Conservation (phyloP, 2,113 vertebrate genomes). For the Menura novaehollandiae region DNA sequence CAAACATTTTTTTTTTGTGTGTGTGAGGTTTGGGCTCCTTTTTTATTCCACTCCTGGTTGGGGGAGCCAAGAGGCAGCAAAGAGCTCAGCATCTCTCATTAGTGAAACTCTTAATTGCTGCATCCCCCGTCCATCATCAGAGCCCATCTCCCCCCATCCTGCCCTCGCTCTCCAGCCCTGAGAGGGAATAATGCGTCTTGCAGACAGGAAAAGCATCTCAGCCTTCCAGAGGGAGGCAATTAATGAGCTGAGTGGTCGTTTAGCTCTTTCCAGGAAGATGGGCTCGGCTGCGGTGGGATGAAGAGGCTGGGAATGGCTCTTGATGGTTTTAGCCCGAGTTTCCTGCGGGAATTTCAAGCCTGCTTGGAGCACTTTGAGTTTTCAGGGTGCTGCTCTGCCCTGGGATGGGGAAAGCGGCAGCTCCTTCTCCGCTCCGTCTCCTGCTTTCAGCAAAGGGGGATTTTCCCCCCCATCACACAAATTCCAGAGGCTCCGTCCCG, state of each 20-base stretch:
- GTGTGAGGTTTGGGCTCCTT: not conserved
- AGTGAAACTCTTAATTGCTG: not conserved
- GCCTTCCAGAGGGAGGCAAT: not conserved
- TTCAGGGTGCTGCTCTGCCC: not conserved
- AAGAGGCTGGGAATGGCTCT: not conserved
- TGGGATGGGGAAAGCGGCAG: fast-evolving
- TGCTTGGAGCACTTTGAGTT: fast-evolving
- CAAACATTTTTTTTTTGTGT: not conserved
- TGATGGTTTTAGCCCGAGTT: not conserved
- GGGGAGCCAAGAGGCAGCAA: not conserved
- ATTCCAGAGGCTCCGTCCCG: fast-evolving
- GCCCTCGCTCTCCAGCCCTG: not conserved
- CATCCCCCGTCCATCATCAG: not conserved
- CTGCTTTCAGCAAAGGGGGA: not conserved
- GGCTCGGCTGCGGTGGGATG: fast-evolving
- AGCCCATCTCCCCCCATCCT: not conserved
- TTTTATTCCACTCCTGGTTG: fast-evolving
- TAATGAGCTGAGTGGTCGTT: not conserved
- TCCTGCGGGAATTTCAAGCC: not conserved
- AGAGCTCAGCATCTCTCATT: not conserved
- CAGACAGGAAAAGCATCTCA: not conserved
- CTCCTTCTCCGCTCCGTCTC: not conserved
- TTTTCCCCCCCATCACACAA: not conserved
- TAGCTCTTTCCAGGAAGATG: not conserved
- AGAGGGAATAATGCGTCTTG: not conserved